Conservation (phyloP, 1,140 invertebrate genomes). For the Aphaenogaster rudis region DNA sequence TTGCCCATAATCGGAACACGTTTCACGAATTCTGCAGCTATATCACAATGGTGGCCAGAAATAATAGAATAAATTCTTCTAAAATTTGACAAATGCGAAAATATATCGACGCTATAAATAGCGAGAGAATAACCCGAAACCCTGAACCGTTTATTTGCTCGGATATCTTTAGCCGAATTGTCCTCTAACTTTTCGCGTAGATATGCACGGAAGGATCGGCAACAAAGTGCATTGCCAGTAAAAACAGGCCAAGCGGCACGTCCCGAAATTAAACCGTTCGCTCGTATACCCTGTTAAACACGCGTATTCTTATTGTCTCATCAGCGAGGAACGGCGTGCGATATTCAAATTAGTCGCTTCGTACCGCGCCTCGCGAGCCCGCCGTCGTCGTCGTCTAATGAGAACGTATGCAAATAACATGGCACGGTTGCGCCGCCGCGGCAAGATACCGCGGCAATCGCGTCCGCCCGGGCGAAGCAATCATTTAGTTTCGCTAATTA, state of each 20-base stretch:
- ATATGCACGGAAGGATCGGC: neutral
- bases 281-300: conserved; percentile 13
- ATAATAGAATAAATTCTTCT: no score
- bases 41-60: neutral
- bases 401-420: conserved; percentile 62
- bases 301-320: conserved; percentile 54
- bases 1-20: neutral
- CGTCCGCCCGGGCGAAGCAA: conserved; percentile 1
- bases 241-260: neutral
- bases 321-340: conserved; percentile 36
- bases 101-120: neutral
- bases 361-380: neutral
- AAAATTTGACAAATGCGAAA: neutral
- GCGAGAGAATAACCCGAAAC: neutral
- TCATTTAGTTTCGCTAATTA: conserved; percentile 66
- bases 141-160: neutral
- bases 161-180: neutral
- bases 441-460: conserved; percentile 42
- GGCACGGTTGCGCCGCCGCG: neutral
- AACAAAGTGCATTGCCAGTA: neutral
- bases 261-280: conserved; percentile 44
- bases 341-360: conserved; percentile 63
- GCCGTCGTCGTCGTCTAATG: conserved; percentile 33
- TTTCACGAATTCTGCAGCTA: neutral
- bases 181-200: neutral